phyloP scores from a whole-genome alignment of 2,113 vertebrate species.

The Austrofundulus limnaeus region DNA sequence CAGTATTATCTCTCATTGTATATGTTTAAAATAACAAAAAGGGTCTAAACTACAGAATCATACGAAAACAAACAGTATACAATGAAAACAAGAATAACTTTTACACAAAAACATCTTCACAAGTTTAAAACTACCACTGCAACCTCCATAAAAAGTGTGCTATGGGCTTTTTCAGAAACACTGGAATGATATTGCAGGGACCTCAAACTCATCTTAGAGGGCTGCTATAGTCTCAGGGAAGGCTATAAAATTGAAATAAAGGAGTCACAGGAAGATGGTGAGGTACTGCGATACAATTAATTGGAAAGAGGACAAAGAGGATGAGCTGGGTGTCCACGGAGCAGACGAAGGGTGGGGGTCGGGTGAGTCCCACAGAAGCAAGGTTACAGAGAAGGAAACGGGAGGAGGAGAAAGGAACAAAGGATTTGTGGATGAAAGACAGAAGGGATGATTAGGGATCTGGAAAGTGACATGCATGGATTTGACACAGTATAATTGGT shows the following conservation, averaged over 20 bases:
- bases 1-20: too few species aligned
- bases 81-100: neutral
- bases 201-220: conserved; percentile 3
- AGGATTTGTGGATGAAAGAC: conserved; percentile 74
- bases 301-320: conserved; percentile 39
- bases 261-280: conserved; percentile 19
- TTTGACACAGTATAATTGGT: conserved; percentile 78
- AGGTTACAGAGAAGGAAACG: conserved; percentile 54
- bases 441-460: conserved; percentile 74
- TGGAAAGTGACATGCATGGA: conserved; percentile 75
- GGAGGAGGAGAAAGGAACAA: conserved; percentile 60
- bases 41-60: too few species aligned
- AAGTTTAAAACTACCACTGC: conserved; percentile 1
- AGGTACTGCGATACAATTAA: conserved; percentile 42
- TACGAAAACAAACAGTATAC: neutral
- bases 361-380: conserved; percentile 49
- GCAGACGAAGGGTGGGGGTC: conserved; percentile 47
- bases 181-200: neutral
- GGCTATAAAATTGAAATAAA: conserved; percentile 29
- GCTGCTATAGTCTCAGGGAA: neutral
- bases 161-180: conserved; percentile 11
- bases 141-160: conserved; percentile 16
- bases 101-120: neutral
- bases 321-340: conserved; percentile 21
- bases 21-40: too few species aligned